Percentiles rank a stretch among this genome's conserved stretches.
phyloP scores from a whole-genome alignment of 2,888 invertebrate species.

The Minunthozetes semirufus region DNA sequence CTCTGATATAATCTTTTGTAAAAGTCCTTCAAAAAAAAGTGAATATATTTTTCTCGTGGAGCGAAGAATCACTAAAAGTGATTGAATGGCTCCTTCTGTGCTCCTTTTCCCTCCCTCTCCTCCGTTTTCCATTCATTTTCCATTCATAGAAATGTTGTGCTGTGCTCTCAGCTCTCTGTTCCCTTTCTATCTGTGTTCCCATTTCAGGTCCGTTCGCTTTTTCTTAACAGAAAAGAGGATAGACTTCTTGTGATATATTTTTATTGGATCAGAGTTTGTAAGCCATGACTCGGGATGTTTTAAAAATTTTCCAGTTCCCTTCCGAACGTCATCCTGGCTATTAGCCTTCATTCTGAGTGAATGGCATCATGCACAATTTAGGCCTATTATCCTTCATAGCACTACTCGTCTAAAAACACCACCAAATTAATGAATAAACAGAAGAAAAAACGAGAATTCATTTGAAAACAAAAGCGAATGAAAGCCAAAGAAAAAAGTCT shows the following conservation, averaged over 20 bases:
- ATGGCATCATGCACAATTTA: not conserved
- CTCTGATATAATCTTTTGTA: not conserved
- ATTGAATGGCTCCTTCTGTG: not conserved
- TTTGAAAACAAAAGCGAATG: no score
- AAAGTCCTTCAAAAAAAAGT: not conserved
- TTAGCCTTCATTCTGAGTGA: not conserved
- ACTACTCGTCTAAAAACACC: no score
- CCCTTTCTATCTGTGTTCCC: not conserved
- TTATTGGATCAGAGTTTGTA: not conserved
- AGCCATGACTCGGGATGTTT: not conserved
- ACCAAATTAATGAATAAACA: no score
- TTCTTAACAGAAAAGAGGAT: not conserved
- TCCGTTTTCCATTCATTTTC: not conserved
- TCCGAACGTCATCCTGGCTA: not conserved
- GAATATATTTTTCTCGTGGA: not conserved
- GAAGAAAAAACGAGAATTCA: no score
- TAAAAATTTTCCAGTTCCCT: not conserved
- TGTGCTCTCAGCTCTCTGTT: no score
- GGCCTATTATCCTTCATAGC: no score
- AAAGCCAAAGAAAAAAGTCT: no score
- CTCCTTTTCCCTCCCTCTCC: not conserved
- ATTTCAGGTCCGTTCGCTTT: not conserved
- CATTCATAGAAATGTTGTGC: no score
- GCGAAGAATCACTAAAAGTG: not conserved
- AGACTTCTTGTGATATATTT: not conserved